Conservation (phyloP, 2,113 vertebrate genomes). For the Grallaria varia region DNA sequence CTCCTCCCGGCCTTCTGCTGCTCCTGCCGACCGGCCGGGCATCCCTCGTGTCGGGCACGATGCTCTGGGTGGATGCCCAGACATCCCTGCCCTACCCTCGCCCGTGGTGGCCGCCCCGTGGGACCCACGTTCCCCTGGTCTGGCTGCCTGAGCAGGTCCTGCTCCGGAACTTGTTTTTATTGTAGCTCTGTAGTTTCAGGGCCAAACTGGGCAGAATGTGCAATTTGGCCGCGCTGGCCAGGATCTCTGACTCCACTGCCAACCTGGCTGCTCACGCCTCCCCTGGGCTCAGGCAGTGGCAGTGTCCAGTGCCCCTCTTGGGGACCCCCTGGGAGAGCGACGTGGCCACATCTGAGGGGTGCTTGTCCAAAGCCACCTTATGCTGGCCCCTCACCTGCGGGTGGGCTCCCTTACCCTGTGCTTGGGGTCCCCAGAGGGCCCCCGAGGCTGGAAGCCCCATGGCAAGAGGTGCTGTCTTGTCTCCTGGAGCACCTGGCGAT, state of each 20-base stretch:
- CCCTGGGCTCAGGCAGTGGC: background rate
- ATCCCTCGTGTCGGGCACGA: background rate
- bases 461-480: background rate
- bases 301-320: conserved; percentile 15
- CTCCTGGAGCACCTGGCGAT: background rate
- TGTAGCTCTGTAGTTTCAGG: conserved; percentile 68
- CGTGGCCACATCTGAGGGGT: background rate
- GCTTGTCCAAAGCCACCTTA: background rate
- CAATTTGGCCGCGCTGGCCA: conserved; percentile 47
- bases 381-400: rapidly evolving
- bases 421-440: background rate
- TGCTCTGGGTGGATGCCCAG: background rate
- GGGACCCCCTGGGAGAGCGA: background rate
- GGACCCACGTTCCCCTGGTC: background rate
- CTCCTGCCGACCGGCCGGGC: background rate
- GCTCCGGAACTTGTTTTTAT: conserved; percentile 51
- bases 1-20: background rate
- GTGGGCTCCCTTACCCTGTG: background rate
- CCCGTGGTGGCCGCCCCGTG: rapidly evolving
- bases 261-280: conserved; percentile 26
- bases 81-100: background rate
- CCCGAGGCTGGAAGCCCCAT: background rate
- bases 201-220: conserved; percentile 64
- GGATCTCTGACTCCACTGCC: conserved; percentile 59
- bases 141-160: conserved; percentile 38